Conservation (phyloP, 2,888 invertebrate genomes). For the Nowickia ferox region DNA sequence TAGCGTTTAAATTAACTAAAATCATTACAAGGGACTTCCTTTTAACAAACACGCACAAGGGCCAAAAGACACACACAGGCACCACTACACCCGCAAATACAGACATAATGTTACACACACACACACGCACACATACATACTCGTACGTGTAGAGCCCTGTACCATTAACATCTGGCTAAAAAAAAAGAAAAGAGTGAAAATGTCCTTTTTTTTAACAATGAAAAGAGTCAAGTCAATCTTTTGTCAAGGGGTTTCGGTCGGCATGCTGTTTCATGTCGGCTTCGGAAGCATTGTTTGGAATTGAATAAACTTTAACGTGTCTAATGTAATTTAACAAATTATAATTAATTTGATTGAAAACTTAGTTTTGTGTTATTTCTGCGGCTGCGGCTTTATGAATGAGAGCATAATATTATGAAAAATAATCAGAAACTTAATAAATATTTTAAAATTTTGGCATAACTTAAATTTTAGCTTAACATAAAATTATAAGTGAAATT, state of each 20-base stretch:
- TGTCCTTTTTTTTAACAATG: slow-evolving; percentile 35
- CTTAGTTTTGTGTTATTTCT: slow-evolving; percentile 42
- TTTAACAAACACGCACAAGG: slow-evolving; percentile 31
- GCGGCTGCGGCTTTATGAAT: slow-evolving; percentile 24
- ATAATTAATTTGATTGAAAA: slow-evolving; percentile 67
- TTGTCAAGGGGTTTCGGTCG: slow-evolving; percentile 49
- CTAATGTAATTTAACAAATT: slow-evolving; percentile 69
- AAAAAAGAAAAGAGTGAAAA: neutral
- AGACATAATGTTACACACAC: neutral
- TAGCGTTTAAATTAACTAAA: slow-evolving; percentile 65
- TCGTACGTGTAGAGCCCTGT: no score
- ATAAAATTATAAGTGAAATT: no score
- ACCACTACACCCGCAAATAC: neutral
- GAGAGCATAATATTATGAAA: no score
- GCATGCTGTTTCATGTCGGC: slow-evolving; percentile 53
- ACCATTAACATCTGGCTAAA: slow-evolving; percentile 49
- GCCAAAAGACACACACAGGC: neutral
- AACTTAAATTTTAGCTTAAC: no score
- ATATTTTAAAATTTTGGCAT: no score
- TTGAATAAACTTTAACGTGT: slow-evolving; percentile 61
- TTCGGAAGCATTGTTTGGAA: slow-evolving; percentile 46
- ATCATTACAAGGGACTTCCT: slow-evolving; percentile 62
- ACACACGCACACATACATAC: neutral
- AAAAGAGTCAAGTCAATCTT: slow-evolving; percentile 4
- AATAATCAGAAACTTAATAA: no score